Evolutionary conservation across 2,888 invertebrate genomes (phyloP).

Genomic region (Rhimphoctona megacephalus): DNA sequence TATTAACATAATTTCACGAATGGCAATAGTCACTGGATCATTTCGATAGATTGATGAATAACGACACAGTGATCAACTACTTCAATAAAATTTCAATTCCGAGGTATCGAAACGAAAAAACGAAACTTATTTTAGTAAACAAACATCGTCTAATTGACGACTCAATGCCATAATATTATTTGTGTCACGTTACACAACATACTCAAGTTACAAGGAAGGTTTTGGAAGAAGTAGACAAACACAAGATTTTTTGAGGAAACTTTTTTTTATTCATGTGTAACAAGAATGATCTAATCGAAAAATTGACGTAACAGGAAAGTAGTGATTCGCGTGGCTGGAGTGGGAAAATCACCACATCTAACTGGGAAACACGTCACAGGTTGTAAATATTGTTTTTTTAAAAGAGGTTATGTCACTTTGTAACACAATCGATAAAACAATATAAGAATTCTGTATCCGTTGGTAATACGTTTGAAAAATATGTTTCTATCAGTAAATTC

Average conservation of each 20-base stretch:
- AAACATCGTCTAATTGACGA: not conserved
- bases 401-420: not conserved
- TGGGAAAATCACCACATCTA: not conserved
- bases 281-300: not conserved
- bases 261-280: constrained; percentile 14
- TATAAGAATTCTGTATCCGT: not conserved
- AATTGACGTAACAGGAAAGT: constrained; percentile 9
- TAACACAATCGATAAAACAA: not conserved
- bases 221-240: not conserved
- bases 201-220: not conserved
- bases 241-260: not conserved
- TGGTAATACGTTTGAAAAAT: not conserved
- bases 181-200: not conserved
- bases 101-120: not conserved
- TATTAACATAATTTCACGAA: not conserved
- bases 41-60: not conserved
- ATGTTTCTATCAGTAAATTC: no score
- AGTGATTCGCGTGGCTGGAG: not conserved
- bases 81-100: not conserved
- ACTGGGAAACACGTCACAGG: not conserved
- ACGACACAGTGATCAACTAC: not conserved
- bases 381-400: not conserved
- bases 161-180: not conserved
- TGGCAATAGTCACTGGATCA: not conserved
- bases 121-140: not conserved